Evolutionary conservation across 1,140 invertebrate species (phyloP).

Genomic region (Octopus sinensis): DNA sequence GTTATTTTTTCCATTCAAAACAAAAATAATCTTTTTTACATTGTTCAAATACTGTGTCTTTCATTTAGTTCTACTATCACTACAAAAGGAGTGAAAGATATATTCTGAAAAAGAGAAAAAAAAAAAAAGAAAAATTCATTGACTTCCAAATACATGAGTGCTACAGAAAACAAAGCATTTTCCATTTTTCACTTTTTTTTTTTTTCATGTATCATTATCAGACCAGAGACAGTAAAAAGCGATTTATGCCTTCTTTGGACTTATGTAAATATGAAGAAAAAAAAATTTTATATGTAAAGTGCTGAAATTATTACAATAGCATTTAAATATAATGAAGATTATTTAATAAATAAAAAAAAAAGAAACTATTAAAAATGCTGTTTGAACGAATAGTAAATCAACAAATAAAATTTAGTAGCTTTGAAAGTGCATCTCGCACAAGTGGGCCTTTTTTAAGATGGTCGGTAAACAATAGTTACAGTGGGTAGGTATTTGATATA

Average conservation of each 20-base stretch:
- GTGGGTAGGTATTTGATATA: neutral
- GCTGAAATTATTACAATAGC: neutral
- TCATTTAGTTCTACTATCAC: neutral
- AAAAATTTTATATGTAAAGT: slow-evolving; percentile 12
- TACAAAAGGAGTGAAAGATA: slow-evolving; percentile 5
- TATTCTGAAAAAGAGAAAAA: too few relatives aligned
- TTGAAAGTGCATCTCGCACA: slow-evolving; percentile 11
- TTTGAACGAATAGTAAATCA: too few relatives aligned
- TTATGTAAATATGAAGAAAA: slow-evolving; percentile 8
- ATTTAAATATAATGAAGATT: too few relatives aligned
- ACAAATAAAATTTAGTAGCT: neutral
- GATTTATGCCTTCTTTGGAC: neutral
- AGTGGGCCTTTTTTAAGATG: neutral
- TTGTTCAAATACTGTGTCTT: slow-evolving; percentile 7
- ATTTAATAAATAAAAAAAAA: too few relatives aligned
- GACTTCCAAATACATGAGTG: slow-evolving; percentile 6
- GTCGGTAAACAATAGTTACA: neutral
- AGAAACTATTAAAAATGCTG: too few relatives aligned
- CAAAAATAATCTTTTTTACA: neutral
- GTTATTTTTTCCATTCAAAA: slow-evolving; percentile 7
- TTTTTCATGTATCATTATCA: slow-evolving; percentile 9
- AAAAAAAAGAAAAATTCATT: neutral
- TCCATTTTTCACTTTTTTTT: neutral
- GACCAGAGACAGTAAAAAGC: neutral
- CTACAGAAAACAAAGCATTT: neutral